Conservation (phyloP, 2,113 vertebrate genomes). For the Gymnogyps californianus region DNA sequence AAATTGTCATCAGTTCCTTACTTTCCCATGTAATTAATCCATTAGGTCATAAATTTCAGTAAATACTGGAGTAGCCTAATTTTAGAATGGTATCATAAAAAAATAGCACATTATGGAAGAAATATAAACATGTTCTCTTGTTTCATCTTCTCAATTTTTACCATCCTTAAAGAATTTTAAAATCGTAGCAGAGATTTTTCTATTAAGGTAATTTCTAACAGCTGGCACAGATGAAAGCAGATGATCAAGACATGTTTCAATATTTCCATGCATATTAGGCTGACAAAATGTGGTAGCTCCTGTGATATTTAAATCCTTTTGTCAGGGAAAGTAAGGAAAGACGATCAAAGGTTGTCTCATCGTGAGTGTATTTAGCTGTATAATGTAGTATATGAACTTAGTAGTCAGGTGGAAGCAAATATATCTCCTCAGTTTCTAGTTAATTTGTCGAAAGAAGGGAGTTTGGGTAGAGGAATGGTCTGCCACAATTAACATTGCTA, state of each 20-base stretch:
- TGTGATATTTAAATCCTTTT: neutral
- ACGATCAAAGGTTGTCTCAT: neutral
- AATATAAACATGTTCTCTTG: neutral
- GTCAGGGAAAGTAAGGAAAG: neutral
- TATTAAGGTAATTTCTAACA: neutral
- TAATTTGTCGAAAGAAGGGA: neutral
- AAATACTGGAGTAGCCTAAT: neutral
- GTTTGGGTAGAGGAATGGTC: neutral
- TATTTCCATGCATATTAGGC: neutral
- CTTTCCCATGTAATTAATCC: neutral
- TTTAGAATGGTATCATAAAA: neutral
- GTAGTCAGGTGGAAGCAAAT: neutral
- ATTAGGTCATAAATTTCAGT: neutral
- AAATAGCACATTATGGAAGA: neutral
- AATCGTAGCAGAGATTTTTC: neutral
- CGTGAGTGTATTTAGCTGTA: neutral
- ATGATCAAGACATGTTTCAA: neutral
- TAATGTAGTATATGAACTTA: neutral
- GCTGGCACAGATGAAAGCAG: neutral
- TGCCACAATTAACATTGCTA: neutral
- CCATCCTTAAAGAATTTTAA: neutral
- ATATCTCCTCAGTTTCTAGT: neutral
- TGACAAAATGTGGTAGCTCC: neutral
- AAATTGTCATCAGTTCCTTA: neutral
- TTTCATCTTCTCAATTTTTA: neutral